These are phyloP conservation scores for Lacerta agilis DNA, from an alignment of 2,797 vertebrate species.

Conservation along the genomic window DNA sequence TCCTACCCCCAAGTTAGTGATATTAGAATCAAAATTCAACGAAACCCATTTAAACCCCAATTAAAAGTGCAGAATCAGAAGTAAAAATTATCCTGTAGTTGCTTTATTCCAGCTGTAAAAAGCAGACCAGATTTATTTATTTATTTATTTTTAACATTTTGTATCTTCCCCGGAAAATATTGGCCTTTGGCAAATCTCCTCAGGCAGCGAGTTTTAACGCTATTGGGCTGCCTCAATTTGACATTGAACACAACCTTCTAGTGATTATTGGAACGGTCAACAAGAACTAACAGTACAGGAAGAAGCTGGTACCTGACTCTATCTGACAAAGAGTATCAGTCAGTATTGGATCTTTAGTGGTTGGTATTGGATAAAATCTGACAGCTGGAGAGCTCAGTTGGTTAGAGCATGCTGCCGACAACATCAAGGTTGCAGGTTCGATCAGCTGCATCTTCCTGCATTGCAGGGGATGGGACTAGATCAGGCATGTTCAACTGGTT, in stretches of 20 bases:
- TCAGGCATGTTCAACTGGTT: no score
- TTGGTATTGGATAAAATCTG: not conserved
- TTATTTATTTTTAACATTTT: not conserved
- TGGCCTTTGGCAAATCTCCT: not conserved
- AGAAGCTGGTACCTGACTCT: not conserved
- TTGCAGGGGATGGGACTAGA: no score
- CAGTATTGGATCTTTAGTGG: not conserved
- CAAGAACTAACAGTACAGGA: not conserved
- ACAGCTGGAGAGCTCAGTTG: not conserved
- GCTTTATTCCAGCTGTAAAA: not conserved
- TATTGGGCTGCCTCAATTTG: not conserved
- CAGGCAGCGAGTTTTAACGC: not conserved
- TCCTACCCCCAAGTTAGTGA: not conserved
- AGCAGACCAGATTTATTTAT: not conserved
- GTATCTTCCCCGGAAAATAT: not conserved
- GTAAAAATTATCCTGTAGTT: not conserved
- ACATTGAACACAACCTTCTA: not conserved
- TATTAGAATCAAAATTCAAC: constrained; percentile 4
- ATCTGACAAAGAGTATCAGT: not conserved
- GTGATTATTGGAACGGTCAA: not conserved
- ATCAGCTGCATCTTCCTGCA: no score
- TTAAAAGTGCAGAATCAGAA: not conserved
- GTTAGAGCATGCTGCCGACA: no score
- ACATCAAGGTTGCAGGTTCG: no score
- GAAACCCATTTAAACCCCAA: constrained; percentile 13